Evolutionary conservation across 2,797 vertebrate species (phyloP), one percentile per base, ranked within the genome.

Genomic region (Danio albolineatus): DNA sequence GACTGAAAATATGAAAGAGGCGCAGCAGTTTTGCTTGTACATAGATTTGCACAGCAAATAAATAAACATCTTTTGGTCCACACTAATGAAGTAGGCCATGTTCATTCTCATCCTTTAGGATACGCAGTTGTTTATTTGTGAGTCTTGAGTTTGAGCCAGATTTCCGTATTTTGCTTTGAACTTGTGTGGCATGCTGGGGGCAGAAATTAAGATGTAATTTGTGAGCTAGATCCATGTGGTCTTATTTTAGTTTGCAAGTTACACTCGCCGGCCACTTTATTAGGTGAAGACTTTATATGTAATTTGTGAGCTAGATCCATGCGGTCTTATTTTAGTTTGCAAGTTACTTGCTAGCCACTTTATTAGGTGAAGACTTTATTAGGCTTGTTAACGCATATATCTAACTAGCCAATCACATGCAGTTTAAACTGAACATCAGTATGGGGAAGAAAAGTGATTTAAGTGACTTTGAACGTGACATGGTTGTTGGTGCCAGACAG

Each of bases 31-130:
- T 16, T 49, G 60, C 17, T 36, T 69, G 59, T 76, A 46, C 17
- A 60, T 46, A 49, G 46, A 81, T 84, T 61, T 84, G 67, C 73
- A 78, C 54, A 54, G 62, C 66, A 79, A 65, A 83, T 78, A 78
- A n/a, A n/a, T 78, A 77, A 70, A 83, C 64, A 73, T 28, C 43
- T 79, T 28, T 76, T 19, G 19, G 21, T 38, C 19, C 43, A 48
- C 21, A 36, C 19, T 67, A 16, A 67, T 10, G 6, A 67, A 67
- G 54, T 59, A 77, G 75, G 75, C 64, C 75, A 67, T 6, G 53
- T 16, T 76, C 44, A 67, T 76, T 57, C 41, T 76, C 43, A 21
- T 57, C 62, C 51, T 57, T 46, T n/a, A 62, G 48, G 49, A 66
- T 57, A 28, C 66, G 21, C 57, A 38, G 62, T 57, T 76, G 62